phyloP scores from a whole-genome alignment of 1,140 invertebrate species.

The Sipha flava region DNA sequence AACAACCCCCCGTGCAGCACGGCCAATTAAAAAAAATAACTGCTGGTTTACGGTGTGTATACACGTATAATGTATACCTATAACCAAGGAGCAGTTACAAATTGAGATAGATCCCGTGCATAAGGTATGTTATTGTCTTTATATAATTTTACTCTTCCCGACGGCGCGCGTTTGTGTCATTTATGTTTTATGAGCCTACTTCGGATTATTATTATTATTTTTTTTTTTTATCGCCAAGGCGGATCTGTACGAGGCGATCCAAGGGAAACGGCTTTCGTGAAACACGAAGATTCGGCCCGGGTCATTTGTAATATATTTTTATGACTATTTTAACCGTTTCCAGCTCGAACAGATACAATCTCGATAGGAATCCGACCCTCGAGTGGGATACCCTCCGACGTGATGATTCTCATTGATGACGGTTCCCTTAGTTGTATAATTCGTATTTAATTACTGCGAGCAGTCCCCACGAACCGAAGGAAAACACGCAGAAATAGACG shows the following conservation, averaged over 20 bases:
- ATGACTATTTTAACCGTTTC: slow-evolving; percentile 1
- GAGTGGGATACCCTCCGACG: too few species aligned
- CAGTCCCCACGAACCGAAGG: too few species aligned
- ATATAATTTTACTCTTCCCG: background rate
- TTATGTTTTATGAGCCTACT: background rate
- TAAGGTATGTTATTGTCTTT: background rate
- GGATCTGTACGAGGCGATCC: background rate
- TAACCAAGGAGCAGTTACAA: too few species aligned
- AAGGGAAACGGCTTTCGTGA: background rate
- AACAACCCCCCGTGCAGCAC: background rate
- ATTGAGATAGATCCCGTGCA: background rate
- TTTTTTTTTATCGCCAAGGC: background rate
- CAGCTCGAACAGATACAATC: background rate
- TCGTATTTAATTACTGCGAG: too few species aligned
- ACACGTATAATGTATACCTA: background rate
- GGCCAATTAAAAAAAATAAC: background rate
- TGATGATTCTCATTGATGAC: background rate
- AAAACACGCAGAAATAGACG: too few species aligned
- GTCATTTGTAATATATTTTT: slow-evolving; percentile 7
- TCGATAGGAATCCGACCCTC: slow-evolving; percentile 9
- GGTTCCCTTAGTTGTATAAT: too few species aligned
- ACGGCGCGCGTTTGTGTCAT: background rate
- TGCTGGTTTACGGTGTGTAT: background rate
- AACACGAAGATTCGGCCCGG: background rate
- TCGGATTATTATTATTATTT: background rate